These are phyloP conservation scores for Blera fallax DNA, from an alignment of 2,888 invertebrate species.

Conservation along the genomic window DNA sequence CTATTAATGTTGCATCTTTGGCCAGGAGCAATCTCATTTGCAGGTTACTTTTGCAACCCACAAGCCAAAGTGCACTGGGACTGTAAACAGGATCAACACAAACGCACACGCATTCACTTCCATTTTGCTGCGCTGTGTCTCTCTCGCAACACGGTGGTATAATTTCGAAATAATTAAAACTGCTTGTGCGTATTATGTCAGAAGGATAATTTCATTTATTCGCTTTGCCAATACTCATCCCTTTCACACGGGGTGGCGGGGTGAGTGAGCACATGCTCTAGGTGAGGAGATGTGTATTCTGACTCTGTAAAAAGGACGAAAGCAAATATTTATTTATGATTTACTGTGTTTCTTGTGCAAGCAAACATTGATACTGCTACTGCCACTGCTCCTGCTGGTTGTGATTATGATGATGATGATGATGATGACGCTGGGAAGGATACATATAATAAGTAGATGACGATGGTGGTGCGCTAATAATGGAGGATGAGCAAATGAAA, in stretches of 20 bases:
- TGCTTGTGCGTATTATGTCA: slow-evolving; percentile 47
- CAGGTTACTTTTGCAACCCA: background rate
- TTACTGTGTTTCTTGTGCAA: slow-evolving; percentile 66
- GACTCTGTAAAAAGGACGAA: slow-evolving; percentile 29
- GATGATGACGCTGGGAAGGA: slow-evolving; percentile 1
- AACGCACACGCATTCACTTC: background rate
- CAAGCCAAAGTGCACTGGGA: background rate
- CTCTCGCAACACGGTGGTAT: background rate
- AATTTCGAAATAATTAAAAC: slow-evolving; percentile 49
- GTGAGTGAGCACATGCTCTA: background rate
- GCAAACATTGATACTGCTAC: slow-evolving; percentile 33
- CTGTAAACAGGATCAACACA: background rate
- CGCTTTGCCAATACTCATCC: slow-evolving; percentile 17
- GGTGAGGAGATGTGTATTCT: background rate
- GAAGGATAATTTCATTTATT: slow-evolving; percentile 56
- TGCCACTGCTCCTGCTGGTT: background rate
- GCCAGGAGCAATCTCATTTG: background rate
- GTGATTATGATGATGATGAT: background rate
- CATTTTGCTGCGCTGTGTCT: background rate
- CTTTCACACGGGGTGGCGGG: background rate
- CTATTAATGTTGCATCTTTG: slow-evolving; percentile 11
- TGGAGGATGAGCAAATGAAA: slow-evolving; percentile 5
- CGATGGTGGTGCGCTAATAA: slow-evolving; percentile 22
- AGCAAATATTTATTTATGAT: slow-evolving; percentile 71
- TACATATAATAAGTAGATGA: slow-evolving; percentile 13